These are phyloP conservation scores for Anthoptus insignis DNA, from an alignment of 2,888 invertebrate species.

Conservation along the genomic window DNA sequence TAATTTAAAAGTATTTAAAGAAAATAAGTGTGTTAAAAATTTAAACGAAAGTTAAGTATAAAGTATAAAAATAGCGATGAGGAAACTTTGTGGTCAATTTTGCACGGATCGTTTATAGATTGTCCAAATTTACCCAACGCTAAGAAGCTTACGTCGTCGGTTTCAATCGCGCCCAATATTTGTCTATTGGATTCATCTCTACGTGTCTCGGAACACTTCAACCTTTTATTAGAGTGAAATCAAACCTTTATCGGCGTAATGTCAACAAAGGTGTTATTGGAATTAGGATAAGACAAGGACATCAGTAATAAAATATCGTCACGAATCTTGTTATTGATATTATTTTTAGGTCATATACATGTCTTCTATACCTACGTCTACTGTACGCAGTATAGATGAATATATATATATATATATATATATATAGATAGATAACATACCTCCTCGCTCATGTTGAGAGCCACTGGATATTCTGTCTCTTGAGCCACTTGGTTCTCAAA, in stretches of 20 bases:
- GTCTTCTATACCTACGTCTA: no score
- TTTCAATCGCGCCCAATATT: conserved; percentile 10
- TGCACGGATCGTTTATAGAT: neutral
- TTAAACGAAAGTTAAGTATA: no score
- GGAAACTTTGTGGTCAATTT: neutral
- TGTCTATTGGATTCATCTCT: conserved; percentile 32
- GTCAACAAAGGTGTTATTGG: conserved; percentile 36
- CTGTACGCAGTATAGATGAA: no score
- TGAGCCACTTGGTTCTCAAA: no score
- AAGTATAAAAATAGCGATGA: no score
- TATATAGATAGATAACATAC: no score
- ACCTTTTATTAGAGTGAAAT: conserved; percentile 33
- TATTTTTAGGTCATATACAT: neutral
- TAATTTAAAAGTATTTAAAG: no score
- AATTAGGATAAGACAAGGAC: conserved; percentile 27
- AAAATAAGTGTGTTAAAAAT: no score
- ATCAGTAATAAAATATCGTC: conserved; percentile 26
- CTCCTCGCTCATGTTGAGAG: no score
- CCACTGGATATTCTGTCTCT: no score
- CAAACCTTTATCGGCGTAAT: conserved; percentile 39
- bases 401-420: no score
- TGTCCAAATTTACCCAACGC: neutral
- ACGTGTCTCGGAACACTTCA: conserved; percentile 33
- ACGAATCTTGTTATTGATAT: conserved; percentile 3
- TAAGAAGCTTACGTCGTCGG: conserved; percentile 17